phyloP scores from a whole-genome alignment of 2,888 invertebrate species.

The Epistrophe eligans region DNA sequence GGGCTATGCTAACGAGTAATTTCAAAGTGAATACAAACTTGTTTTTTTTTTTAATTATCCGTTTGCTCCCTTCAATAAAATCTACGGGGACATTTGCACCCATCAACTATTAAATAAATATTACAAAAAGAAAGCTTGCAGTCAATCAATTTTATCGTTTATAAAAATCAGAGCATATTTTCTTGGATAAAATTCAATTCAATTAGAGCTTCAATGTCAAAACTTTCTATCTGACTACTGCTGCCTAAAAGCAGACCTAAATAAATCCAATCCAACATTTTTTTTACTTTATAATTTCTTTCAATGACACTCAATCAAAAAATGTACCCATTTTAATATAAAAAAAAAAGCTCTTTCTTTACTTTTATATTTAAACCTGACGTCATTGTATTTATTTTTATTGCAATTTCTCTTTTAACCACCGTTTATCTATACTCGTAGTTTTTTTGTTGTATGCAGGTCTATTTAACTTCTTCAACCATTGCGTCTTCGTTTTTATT shows the following conservation, averaged over 20 bases:
- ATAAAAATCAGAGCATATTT: conserved; percentile 21
- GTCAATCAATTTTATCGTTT: not conserved
- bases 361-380: not conserved
- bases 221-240: not conserved
- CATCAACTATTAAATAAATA: no score
- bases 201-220: conserved; percentile 20
- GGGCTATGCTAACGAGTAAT: no score
- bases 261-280: not conserved
- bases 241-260: conserved; percentile 35
- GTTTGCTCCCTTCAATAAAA: no score
- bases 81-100: no score
- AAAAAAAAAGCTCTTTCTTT: conserved; percentile 51
- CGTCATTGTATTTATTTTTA: conserved; percentile 20
- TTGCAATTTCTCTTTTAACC: conserved; percentile 55
- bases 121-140: no score
- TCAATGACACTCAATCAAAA: not conserved
- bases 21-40: no score
- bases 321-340: not conserved
- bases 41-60: no score
- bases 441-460: not conserved
- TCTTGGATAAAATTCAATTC: not conserved
- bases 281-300: not conserved
- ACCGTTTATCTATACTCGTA: conserved; percentile 24
- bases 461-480: conserved; percentile 46
- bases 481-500: conserved; percentile 20